These are phyloP conservation scores for Aporophyla lueneburgensis DNA, from an alignment of 2,888 invertebrate genomes.

Conservation along the genomic window DNA sequence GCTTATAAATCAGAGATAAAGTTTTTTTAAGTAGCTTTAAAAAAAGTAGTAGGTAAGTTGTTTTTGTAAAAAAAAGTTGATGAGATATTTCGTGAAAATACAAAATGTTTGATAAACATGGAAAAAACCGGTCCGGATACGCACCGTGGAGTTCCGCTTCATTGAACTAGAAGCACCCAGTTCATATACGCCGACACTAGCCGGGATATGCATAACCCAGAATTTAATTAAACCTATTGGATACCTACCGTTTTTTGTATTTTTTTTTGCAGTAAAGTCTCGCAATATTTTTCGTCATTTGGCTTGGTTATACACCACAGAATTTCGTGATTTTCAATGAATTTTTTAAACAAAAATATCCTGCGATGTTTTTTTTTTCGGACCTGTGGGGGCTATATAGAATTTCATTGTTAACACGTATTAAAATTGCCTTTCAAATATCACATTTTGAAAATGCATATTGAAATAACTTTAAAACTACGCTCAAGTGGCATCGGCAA, in stretches of 20 bases:
- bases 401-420: neutral
- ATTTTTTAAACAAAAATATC: no score
- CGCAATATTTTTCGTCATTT: neutral
- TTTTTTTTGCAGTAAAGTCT: neutral
- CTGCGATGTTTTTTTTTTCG: no score
- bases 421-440: neutral
- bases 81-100: no score
- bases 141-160: slow-evolving; percentile 56
- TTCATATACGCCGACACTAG: slow-evolving; percentile 56
- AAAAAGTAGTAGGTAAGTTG: no score
- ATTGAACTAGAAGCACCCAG: slow-evolving; percentile 63
- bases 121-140: slow-evolving; percentile 36
- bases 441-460: neutral
- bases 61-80: no score
- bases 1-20: no score
- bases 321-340: no score
- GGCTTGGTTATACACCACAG: neutral
- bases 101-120: slow-evolving; percentile 4
- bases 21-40: no score
- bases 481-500: neutral
- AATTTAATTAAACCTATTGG: slow-evolving; percentile 40
- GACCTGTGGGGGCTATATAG: neutral
- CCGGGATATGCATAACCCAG: slow-evolving; percentile 49
- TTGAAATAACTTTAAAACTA: neutral
- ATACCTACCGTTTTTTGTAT: no score